Base-by-base conservation (phyloP, 2,797 vertebrate species). In the Otolemur crassicaudatus region DNA sequence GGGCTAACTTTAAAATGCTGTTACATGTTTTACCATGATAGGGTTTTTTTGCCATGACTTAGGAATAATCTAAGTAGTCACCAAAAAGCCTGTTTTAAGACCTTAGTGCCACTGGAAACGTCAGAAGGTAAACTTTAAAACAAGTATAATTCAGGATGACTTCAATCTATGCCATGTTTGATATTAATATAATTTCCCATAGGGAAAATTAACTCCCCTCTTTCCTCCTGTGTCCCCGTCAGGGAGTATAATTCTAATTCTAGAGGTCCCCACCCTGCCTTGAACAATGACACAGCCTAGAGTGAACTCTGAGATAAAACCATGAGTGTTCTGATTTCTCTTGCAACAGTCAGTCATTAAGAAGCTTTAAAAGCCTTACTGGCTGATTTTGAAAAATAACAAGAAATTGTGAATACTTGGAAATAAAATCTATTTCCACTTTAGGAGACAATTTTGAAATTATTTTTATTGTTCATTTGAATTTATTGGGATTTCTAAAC, bases 361-460 rank as follows among this genome's bases (percentile, higher is more conserved):
- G 86, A 90, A 93, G 85, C 27, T 69, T 89, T 89, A 96, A 94
- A 95, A 58, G 13, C 72, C 83, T 23, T 34, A 93, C 77, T 67
- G 17, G 73, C 69, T 53, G 46, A 94, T 65, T 95, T 81, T n/a
- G 40, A 31, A 96, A 93, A 96, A 88, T 7, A 97, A 85, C 1
- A 72, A 65, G 83, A 94, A 91, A 95, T 22, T 85, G 88, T 94
- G 96, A 90, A 93, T 43, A 81, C 84, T 88, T 91, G n/a, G 12
- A 9, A 92, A 94, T 97, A 94, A 95, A 97, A 85, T 94, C 96
- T 82, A 75, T 87, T 97, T 97, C 23, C 91, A 97, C 87, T 98
- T 97, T 94, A 87, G 80, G 96, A 83, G 87, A 77, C 83, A 75
- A 96, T 93, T 89, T 82, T 97, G 94, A 79, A 94, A 90, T 97